Evolutionary conservation across 2,113 vertebrate species (phyloP).

Genomic region (Poeciliopsis occidentalis): DNA sequence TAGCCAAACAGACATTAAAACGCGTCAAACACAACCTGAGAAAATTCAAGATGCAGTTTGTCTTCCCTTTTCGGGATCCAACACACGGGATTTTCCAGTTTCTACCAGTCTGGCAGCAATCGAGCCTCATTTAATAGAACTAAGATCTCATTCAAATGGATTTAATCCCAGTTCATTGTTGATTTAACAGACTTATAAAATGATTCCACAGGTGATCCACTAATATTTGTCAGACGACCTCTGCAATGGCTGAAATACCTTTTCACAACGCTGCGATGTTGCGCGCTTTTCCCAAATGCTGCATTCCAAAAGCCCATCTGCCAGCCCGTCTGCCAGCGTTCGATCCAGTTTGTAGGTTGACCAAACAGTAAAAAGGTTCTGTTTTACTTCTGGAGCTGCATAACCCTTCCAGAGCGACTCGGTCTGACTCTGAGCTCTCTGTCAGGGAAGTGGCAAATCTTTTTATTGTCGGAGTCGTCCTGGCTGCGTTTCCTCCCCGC

Average conservation of each 20-base stretch:
- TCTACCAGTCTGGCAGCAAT: background rate
- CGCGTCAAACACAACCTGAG: background rate
- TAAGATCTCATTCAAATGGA: too few relatives aligned
- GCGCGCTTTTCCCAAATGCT: too few relatives aligned
- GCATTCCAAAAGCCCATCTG: too few relatives aligned
- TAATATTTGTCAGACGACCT: too few relatives aligned
- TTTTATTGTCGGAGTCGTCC: background rate
- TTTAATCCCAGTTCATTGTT: background rate
- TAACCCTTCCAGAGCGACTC: background rate
- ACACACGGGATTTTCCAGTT: background rate
- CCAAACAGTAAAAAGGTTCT: background rate
- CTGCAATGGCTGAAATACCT: too few relatives aligned
- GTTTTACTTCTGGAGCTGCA: background rate
- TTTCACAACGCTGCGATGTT: too few relatives aligned
- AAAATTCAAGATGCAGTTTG: background rate
- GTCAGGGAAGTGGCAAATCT: background rate
- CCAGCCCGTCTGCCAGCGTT: background rate
- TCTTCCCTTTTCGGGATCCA: too few relatives aligned
- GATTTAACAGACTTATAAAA: background rate
- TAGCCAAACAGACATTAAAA: background rate
- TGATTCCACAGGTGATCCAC: too few relatives aligned
- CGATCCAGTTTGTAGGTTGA: background rate
- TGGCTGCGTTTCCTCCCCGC: background rate
- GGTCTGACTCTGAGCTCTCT: background rate
- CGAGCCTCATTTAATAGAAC: too few relatives aligned